Base-by-base conservation (phyloP, 2,113 vertebrate genomes). In the Cebus imitator region DNA sequence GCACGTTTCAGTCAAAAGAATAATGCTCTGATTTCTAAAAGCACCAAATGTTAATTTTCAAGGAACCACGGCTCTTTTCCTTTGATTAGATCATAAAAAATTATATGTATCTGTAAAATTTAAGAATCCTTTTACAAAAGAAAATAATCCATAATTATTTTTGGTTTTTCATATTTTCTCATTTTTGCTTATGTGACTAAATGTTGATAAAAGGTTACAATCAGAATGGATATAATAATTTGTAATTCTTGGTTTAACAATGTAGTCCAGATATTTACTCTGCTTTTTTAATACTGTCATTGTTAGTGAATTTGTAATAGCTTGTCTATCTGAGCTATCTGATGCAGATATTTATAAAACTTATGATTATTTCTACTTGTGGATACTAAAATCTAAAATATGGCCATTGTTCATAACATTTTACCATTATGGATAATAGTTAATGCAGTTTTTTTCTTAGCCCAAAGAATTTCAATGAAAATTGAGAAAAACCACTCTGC, bases 11-110 rank as follows among this genome's bases (percentile, higher is more conserved):
- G 81, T 80, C 27, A 87, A 80, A 94, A 92, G 37, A 95, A 93
- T 48, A 93, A 80, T 55, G 48, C 13, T 64, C 86, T 61, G 45
- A 91, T 58, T 93, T 91, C 68, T 70, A 66, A 95, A 93, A 90
- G 75, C n/a, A 43, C 5, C n/a, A 75, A 87, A 64, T 83, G 40
- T 25, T 70, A 79, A 61, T 85, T 66, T 92, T 78, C 58, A 64
- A 81, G 43, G 16, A 79, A 11, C 3, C 20, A 13, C 8, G 27
- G 32, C 14, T 93, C 25, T 91, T 91, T 84, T 68, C 13, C 48
- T 89, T 76, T 37, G 30, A 12, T 78, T 88, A 43, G 10, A 14
- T 93, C 81, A 79, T 80, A 64, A 89, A 91, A 79, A 48, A 61
- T 45, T 80, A 18, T 35, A 45, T 37, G 45, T 85, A 43, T 57